Evolutionary conservation across 2,797 vertebrate genomes (phyloP), one percentile per base, ranked within the genome.

Genomic region (Melanogrammus aeglefinus): DNA sequence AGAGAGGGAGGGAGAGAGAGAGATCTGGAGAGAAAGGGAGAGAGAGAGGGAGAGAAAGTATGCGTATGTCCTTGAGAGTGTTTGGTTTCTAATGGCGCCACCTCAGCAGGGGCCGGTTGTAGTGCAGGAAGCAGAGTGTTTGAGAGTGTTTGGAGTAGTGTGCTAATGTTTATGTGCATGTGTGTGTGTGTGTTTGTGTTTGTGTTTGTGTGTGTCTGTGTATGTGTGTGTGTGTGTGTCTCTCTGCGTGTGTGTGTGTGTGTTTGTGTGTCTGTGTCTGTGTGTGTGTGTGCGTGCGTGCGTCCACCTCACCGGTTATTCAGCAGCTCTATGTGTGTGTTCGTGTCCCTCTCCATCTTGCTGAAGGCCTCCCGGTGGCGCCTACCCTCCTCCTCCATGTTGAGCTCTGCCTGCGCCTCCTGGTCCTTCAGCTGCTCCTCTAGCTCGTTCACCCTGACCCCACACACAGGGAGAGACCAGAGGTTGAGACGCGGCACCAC

Each of bases 391-490:
- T 95, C 95, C 77, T 95, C 95, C 86, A 96, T 87, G 2, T 88
- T 93, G 84, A 97, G 95, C 51, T 97, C 95, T 0, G 96, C 95
- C 6, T 93, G 94, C 2, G 94, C 93, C 92, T 99, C 97, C 91
- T 99, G 97, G 82, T 99, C 98, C 90, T 98, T 99, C 84, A 99
- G 84, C 84, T 97, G 95, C 90, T 99, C 98, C 90, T 99, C 98
- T 76, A 99, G 90, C 81, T 98, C 97, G 9, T 99, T 92, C 75
- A 99, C 96, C 91, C 97, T 99, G 89, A 31, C 24, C 57, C 72
- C 9, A 82, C 47, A 13, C 18, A 57, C 36, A 57, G 16, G 51
- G n/a, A 36, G 76, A 71, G 24, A 8, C 18, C 6, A 74, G 33
- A 21, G 63, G 24, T 27, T 13, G 9, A 24, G 9, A 3, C 63